Evolutionary conservation across 2,888 invertebrate genomes (phyloP).

Genomic region (Drosophila imparisetae): DNA sequence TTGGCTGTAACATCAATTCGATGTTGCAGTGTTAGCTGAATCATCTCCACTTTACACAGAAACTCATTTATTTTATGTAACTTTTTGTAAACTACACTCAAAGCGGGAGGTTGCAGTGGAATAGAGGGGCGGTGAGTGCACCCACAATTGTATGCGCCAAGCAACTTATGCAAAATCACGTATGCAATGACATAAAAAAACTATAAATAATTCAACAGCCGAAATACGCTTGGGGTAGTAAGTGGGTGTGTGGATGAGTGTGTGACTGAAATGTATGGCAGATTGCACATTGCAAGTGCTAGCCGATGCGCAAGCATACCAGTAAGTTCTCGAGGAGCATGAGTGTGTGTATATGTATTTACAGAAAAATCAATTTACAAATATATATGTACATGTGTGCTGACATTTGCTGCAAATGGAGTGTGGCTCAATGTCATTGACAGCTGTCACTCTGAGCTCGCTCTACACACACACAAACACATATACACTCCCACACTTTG

Average conservation of each 20-base stretch:
- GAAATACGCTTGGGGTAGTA: constrained; percentile 54
- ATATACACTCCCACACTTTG: constrained; percentile 44
- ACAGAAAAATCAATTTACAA: neutral
- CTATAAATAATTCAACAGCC: constrained; percentile 68
- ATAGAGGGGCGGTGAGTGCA: neutral
- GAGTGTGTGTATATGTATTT: neutral
- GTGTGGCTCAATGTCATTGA: constrained; percentile 55
- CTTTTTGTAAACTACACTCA: constrained; percentile 13
- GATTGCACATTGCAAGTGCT: constrained; percentile 16
- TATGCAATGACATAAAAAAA: constrained; percentile 58
- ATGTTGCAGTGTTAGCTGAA: constrained; percentile 4
- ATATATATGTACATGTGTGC: constrained; percentile 8
- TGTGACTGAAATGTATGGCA: constrained; percentile 31
- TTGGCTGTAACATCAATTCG: constrained; percentile 45
- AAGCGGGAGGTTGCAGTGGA: neutral
- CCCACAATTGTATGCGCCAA: constrained; percentile 13
- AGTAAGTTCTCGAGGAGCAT: constrained; percentile 1
- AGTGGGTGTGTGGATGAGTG: constrained; percentile 2
- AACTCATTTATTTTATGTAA: constrained; percentile 30
- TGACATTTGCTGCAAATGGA: constrained; percentile 19
- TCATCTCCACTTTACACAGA: neutral
- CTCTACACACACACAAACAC: constrained; percentile 7
- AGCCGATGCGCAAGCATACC: constrained; percentile 17
- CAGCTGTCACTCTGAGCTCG: constrained; percentile 49
- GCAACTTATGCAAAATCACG: constrained; percentile 72